Conservation (phyloP, 2,888 invertebrate genomes). For the Emmelina monodactyla region DNA sequence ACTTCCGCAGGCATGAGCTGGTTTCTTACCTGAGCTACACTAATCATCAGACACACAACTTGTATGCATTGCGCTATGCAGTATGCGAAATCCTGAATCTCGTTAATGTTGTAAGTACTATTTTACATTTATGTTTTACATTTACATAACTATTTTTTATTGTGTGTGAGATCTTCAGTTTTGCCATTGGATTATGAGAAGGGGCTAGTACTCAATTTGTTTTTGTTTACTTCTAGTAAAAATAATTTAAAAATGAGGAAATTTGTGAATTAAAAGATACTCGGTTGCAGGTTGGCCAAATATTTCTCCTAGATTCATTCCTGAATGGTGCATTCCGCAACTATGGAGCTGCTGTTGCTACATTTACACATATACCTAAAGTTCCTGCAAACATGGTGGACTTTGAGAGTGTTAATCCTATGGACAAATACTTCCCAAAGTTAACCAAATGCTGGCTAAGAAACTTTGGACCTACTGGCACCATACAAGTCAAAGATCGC, state of each 20-base stretch:
- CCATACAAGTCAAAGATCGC: constrained; percentile 63
- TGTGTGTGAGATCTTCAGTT: no score
- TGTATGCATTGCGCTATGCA: constrained; percentile 72
- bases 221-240: no score
- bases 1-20: constrained; percentile 59
- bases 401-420: constrained; percentile 65
- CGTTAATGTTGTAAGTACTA: constrained; percentile 71
- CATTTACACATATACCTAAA: constrained; percentile 45
- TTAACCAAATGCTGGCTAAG: constrained; percentile 70
- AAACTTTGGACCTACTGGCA: constrained; percentile 68
- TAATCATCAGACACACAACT: constrained; percentile 65
- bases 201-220: no score
- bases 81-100: constrained; percentile 79
- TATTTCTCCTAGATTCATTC: constrained; percentile 72
- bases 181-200: no score
- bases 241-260: no score
- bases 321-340: constrained; percentile 68
- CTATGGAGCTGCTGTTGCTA: constrained; percentile 65
- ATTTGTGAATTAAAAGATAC: no score
- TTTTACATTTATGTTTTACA: no score
- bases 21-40: constrained; percentile 65
- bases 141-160: no score
- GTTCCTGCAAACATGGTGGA: constrained; percentile 26
- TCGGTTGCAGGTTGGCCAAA: constrained; percentile 74
- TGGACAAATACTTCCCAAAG: constrained; percentile 75